A percentile compares a stretch with the other conserved stretches of the same genome.
phyloP scores from a whole-genome alignment of 2,797 vertebrate genomes.

The Synaphobranchus kaupii region DNA sequence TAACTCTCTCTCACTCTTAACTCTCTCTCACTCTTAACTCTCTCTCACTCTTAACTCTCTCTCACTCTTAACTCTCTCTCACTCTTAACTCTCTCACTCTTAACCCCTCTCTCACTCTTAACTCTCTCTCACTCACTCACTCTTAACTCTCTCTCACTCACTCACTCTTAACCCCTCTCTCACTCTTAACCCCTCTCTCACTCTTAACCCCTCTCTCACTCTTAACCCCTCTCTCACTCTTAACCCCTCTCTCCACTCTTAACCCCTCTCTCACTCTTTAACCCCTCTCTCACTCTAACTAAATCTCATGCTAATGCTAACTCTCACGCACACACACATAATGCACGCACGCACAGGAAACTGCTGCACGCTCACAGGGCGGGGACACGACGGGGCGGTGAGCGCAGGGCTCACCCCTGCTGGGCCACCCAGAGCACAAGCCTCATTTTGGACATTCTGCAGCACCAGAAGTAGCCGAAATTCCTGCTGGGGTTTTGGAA shows the following conservation, averaged over 20 bases:
- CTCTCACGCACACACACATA: background rate
- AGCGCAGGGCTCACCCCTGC: background rate
- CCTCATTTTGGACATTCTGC: slow-evolving; percentile 20
- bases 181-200: background rate
- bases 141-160: too few relatives aligned
- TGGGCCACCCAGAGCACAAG: background rate
- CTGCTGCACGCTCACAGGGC: slow-evolving; percentile 12
- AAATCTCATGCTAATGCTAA: too few relatives aligned
- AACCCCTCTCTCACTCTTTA: too few relatives aligned
- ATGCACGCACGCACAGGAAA: background rate
- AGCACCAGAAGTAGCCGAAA: slow-evolving; percentile 18
- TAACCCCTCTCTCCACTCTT: too few relatives aligned
- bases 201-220: background rate
- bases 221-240: background rate
- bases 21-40: too few relatives aligned
- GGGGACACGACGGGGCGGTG: background rate
- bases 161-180: too few relatives aligned
- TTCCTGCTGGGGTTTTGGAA: slow-evolving; percentile 43
- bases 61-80: too few relatives aligned
- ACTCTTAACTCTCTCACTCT: background rate
- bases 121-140: too few relatives aligned
- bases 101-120: background rate
- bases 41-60: too few relatives aligned
- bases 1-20: background rate
- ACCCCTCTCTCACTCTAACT: background rate